These are phyloP conservation scores for Patiria pectinifera DNA, from an alignment of 53 echinoderm and acorn worm species.

Conservation along the genomic window DNA sequence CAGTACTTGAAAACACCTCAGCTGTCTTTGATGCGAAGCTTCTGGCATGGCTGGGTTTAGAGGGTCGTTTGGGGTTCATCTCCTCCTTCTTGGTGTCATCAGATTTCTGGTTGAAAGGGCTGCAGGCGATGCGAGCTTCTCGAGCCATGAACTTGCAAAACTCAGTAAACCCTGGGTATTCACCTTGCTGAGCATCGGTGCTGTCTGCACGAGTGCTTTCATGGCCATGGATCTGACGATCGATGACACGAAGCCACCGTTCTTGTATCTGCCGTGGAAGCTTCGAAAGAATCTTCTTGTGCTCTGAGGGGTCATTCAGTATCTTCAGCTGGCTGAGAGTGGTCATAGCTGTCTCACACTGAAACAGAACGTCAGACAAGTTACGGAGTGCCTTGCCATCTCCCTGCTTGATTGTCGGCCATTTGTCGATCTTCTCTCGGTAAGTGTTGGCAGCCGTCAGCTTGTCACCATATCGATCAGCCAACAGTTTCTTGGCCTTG, in stretches of 20 bases:
- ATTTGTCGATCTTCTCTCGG: too few relatives aligned
- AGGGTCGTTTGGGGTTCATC: background rate
- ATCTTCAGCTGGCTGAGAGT: constrained; percentile 18
- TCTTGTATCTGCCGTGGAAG: constrained; percentile 13
- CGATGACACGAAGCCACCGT: constrained; percentile 13
- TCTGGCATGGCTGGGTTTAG: background rate
- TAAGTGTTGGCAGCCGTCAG: too few relatives aligned
- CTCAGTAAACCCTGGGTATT: too few relatives aligned
- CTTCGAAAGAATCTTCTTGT: constrained; percentile 20
- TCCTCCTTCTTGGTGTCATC: constrained; percentile 9
- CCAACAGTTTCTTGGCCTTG: too few relatives aligned
- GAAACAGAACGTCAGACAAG: constrained; percentile 16
- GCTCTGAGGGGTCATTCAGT: constrained; percentile 23
- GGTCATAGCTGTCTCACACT: constrained; percentile 21
- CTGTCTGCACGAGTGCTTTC: background rate
- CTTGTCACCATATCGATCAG: too few relatives aligned
- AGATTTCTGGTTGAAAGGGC: constrained; percentile 14
- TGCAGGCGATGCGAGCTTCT: constrained; percentile 45
- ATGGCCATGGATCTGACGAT: background rate
- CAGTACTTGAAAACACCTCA: background rate
- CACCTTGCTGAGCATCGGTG: background rate
- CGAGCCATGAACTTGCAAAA: too few relatives aligned
- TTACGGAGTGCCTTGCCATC: background rate
- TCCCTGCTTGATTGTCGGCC: background rate
- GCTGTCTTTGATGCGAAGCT: constrained; percentile 24